Conservation (phyloP, 2,797 vertebrate genomes). For the Mormyrops attenuatus region DNA sequence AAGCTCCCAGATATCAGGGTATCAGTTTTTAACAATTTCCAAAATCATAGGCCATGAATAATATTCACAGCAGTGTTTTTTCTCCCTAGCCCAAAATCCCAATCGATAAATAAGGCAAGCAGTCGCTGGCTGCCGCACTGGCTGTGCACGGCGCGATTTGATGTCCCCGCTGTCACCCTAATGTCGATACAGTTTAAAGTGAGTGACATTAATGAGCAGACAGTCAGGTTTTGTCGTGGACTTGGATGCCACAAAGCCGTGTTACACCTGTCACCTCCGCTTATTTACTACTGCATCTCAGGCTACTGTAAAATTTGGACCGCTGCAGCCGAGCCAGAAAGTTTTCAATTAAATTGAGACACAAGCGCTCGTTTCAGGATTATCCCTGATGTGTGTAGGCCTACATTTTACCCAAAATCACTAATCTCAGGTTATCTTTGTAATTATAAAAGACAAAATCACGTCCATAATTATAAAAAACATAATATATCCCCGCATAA, state of each 20-base stretch:
- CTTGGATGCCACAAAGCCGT: neutral
- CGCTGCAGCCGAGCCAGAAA: neutral
- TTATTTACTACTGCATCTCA: constrained; percentile 2
- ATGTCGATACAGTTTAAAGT: neutral
- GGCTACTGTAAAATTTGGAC: neutral
- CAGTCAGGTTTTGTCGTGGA: neutral
- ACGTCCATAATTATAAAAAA: constrained; percentile 68
- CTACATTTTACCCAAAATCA: neutral
- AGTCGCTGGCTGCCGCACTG: neutral
- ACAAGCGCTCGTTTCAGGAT: neutral
- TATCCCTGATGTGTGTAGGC: neutral
- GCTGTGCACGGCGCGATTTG: neutral
- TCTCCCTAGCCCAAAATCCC: neutral
- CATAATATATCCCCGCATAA: neutral
- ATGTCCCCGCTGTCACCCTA: neutral
- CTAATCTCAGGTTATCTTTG: neutral
- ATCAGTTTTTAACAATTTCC: neutral
- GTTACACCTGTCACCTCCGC: neutral
- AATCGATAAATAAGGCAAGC: neutral
- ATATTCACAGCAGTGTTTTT: neutral
- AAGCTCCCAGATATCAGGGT: neutral
- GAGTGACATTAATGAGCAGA: constrained; percentile 7
- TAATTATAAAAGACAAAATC: neutral
- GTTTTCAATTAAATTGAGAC: neutral
- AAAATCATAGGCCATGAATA: neutral